Conservation (phyloP, 2,888 invertebrate species). For the Agriotes lineatus region DNA sequence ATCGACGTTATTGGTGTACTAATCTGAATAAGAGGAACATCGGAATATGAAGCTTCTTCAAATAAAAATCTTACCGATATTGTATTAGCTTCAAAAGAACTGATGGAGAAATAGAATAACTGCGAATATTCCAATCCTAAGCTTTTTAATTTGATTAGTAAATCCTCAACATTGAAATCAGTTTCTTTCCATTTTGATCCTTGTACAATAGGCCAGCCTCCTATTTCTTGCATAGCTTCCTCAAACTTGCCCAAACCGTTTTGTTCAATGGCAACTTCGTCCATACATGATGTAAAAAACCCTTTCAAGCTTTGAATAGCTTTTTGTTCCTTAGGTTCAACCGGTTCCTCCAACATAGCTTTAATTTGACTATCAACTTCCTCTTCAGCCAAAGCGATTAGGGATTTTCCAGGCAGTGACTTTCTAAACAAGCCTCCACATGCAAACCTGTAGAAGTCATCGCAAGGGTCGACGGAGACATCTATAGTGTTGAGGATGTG, state of each 20-base stretch:
- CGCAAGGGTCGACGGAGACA: conserved; percentile 76
- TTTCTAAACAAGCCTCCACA: conserved; percentile 69
- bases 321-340: conserved; percentile 58
- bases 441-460: conserved; percentile 75
- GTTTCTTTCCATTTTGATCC: conserved; percentile 75
- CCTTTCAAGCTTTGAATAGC: conserved; percentile 65
- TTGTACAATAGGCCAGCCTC: conserved; percentile 90
- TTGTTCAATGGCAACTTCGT: conserved; percentile 71
- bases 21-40: background rate
- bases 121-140: conserved; percentile 29
- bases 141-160: conserved; percentile 23
- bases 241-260: conserved; percentile 75
- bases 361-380: conserved; percentile 66
- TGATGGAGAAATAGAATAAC: conserved; percentile 28
- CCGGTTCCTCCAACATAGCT: conserved; percentile 61
- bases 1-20: background rate
- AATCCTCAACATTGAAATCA: conserved; percentile 44
- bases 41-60: background rate
- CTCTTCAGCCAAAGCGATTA: conserved; percentile 65
- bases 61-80: conserved; percentile 19
- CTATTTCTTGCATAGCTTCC: conserved; percentile 69
- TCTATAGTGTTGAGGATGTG: conserved; percentile 77
- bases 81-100: conserved; percentile 8
- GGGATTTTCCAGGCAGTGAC: conserved; percentile 77
- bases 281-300: conserved; percentile 64